These are phyloP conservation scores for Leptodactylus fallax DNA, from an alignment of 2,797 vertebrate species.

Conservation along the genomic window DNA sequence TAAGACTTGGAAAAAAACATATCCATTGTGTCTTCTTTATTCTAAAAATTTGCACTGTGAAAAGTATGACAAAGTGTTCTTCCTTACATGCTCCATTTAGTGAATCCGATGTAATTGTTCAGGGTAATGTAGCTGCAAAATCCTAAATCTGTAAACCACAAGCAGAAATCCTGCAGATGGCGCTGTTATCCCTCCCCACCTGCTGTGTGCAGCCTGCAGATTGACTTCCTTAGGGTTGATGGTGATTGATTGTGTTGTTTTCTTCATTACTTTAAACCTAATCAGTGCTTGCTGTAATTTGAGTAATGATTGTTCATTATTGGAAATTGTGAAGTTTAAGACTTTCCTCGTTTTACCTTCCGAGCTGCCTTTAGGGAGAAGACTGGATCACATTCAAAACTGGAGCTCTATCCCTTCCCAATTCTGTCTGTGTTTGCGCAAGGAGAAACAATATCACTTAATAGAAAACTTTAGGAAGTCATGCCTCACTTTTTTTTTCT, in stretches of 20 bases:
- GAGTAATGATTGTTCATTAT: conserved; percentile 99
- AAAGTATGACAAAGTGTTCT: not conserved
- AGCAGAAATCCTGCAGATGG: conserved; percentile 81
- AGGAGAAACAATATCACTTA: conserved; percentile 30
- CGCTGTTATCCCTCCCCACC: conserved; percentile 81
- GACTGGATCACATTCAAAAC: conserved; percentile 65
- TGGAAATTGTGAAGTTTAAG: conserved; percentile 95
- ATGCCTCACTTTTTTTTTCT: not conserved
- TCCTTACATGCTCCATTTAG: not conserved
- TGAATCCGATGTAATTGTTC: too few species aligned
- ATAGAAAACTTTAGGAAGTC: conserved; percentile 17
- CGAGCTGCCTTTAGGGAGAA: conserved; percentile 80
- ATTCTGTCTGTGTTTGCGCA: conserved; percentile 31
- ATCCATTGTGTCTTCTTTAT: not conserved
- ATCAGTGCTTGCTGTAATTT: conserved; percentile 98
- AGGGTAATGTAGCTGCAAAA: not conserved
- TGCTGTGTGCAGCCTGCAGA: conserved; percentile 75
- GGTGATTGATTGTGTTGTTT: conserved; percentile 99
- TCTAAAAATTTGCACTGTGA: not conserved
- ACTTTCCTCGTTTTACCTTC: conserved; percentile 88
- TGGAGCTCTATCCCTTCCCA: conserved; percentile 34
- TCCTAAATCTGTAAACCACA: not conserved
- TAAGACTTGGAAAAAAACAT: not conserved
- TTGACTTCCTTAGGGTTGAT: conserved; percentile 90
- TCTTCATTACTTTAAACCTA: conserved; percentile 99